These are phyloP conservation scores for Cottus gobio DNA, from an alignment of 2,113 vertebrate genomes.

Conservation along the genomic window DNA sequence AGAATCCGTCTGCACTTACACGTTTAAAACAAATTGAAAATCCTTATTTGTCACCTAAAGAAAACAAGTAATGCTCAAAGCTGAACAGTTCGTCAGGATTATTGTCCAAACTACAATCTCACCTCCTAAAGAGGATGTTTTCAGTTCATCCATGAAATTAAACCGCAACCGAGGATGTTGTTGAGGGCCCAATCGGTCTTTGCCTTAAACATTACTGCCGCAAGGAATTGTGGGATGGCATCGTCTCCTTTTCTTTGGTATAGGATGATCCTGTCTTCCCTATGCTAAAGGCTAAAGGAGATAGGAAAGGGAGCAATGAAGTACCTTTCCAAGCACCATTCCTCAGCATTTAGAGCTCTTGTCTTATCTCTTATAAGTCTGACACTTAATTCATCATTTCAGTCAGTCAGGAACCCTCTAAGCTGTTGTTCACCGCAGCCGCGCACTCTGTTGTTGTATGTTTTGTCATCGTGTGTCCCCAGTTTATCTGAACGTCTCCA, in stretches of 20 bases:
- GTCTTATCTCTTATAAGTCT: not conserved
- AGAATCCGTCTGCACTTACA: not conserved
- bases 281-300: not conserved
- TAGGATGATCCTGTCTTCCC: not conserved
- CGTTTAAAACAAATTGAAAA: not conserved
- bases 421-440: not conserved
- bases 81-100: not conserved
- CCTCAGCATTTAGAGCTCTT: not conserved
- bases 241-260: not conserved
- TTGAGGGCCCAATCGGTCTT: not conserved
- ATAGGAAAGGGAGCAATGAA: not conserved
- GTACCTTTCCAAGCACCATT: not conserved
- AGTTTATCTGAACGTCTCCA: not conserved
- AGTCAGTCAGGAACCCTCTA: not conserved
- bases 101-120: not conserved
- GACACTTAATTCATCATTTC: not conserved
- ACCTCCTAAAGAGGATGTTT: not conserved
- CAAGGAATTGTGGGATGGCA: not conserved
- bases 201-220: not conserved
- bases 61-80: not conserved
- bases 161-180: not conserved
- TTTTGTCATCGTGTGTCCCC: slow-evolving; percentile 14
- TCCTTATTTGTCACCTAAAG: not conserved
- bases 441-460: not conserved
- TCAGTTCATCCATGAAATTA: not conserved